Evolutionary conservation across 2,113 vertebrate species (phyloP), one percentile per base, ranked within the genome.

Genomic region (Sisor rabdophorus): DNA sequence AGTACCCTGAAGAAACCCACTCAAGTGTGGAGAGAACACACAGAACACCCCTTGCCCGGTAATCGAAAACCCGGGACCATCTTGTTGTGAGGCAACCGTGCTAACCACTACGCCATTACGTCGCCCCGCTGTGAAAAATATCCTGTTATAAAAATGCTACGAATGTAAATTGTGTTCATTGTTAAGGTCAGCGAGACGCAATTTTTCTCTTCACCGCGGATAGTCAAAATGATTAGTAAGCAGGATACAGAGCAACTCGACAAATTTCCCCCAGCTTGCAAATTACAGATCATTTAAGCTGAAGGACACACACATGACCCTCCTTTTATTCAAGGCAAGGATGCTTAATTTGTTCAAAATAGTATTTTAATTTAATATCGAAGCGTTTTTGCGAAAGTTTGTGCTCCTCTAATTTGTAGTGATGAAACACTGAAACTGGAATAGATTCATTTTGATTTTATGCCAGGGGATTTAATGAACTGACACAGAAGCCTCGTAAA

Each of bases 231-330:
- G 24, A 52, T 69, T 69, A 50, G 64, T 68, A 68, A 50, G 44
- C 44, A 50, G 26, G 64, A 68, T 24, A 69, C 16, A n/a, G 19
- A 6, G 24, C 47, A 19, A 30, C 15, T 17, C 15, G 47, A 30
- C 26, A 52, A 52, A 52, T 52, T 69, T 52, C 47, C 47, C 15
- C 65, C 47, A 52, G 65, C 47, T 52, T 69, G 65, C 65, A 69
- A 69, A 52, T 52, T 52, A 69, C 24, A 69, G 48, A 69, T 69
- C 47, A 52, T 69, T 69, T 20, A 50, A 50, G 24, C 22, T 2
- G 22, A 12, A 0, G 15, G 6, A 28, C 22, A 48, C 40, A 65
- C 63, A 65, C 36, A 47, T 20, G 1, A 4, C 40, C 9, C 8
- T n/a, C 15, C 36, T 24, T 47, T 65, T 6, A 16, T 22, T 48